A percentile compares a stretch with the other conserved stretches of the same genome.
phyloP scores from a whole-genome alignment of 1,140 invertebrate genomes.

The Bombus waltoni region DNA sequence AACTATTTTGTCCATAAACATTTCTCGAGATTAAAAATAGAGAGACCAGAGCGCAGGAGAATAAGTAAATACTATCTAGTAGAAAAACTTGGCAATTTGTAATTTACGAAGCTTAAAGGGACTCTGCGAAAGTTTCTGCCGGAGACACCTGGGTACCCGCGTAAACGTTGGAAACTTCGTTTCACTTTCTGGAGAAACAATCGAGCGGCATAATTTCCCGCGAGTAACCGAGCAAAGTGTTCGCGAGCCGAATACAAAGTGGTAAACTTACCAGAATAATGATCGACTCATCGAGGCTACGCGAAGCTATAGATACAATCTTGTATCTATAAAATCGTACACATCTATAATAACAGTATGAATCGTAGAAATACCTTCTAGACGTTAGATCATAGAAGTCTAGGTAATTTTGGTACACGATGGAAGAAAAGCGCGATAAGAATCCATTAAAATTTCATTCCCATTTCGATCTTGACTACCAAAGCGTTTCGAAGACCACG shows the following conservation, averaged over 20 bases:
- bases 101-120: conserved; percentile 58
- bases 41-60: background rate
- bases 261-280: conserved; percentile 20
- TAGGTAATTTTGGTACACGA: background rate
- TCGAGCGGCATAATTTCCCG: conserved; percentile 58
- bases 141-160: conserved; percentile 61
- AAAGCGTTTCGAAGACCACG: conserved; percentile 1
- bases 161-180: conserved; percentile 57
- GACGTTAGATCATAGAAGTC: background rate
- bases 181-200: conserved; percentile 39
- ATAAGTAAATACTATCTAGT: background rate
- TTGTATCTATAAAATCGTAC: too few relatives aligned
- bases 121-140: conserved; percentile 23
- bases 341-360: too few relatives aligned
- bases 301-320: background rate
- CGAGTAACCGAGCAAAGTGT: conserved; percentile 14
- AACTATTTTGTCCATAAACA: background rate
- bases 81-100: conserved; percentile 64
- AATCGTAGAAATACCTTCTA: background rate
- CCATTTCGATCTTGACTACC: background rate
- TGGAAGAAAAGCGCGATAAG: background rate
- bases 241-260: conserved; percentile 5
- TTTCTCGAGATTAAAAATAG: background rate
- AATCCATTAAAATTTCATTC: conserved; percentile 8
- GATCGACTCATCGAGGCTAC: conserved; percentile 4